Conservation (phyloP, 2,113 vertebrate genomes). For the Pteruthius melanotis region DNA sequence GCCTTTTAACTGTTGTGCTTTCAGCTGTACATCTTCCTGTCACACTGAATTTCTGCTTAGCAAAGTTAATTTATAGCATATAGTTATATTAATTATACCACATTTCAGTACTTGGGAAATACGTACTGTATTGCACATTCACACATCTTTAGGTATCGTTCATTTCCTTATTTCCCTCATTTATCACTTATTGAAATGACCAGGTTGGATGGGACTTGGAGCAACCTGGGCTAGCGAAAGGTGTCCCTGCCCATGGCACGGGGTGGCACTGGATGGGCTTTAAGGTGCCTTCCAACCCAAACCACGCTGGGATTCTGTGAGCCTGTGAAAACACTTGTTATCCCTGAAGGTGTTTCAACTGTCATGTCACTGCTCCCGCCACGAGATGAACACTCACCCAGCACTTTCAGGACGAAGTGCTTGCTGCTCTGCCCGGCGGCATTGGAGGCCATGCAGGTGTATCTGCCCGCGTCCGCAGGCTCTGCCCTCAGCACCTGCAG, state of each 20-base stretch:
- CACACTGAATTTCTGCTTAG: neutral
- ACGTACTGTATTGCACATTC: neutral
- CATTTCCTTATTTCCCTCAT: neutral
- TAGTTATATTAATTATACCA: neutral
- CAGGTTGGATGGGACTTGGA: accelerated
- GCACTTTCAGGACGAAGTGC: slow-evolving; percentile 84
- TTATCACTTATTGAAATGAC: neutral
- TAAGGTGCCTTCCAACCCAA: neutral
- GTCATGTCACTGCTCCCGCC: accelerated
- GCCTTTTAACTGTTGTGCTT: neutral
- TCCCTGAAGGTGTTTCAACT: neutral
- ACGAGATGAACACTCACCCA: slow-evolving; percentile 75
- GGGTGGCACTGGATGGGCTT: neutral
- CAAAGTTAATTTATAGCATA: neutral
- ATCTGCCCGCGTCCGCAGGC: slow-evolving; percentile 77
- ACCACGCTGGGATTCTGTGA: neutral
- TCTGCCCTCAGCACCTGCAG: slow-evolving; percentile 76
- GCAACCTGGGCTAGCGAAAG: neutral
- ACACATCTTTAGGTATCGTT: neutral
- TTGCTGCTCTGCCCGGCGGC: slow-evolving; percentile 86
- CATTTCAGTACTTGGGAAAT: neutral
- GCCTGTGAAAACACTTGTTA: neutral
- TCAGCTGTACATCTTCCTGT: neutral
- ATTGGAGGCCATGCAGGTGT: slow-evolving; percentile 86
- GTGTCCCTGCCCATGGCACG: neutral